Base-by-base conservation (phyloP, 2,113 vertebrate species). In the Leucopsar rothschildi region DNA sequence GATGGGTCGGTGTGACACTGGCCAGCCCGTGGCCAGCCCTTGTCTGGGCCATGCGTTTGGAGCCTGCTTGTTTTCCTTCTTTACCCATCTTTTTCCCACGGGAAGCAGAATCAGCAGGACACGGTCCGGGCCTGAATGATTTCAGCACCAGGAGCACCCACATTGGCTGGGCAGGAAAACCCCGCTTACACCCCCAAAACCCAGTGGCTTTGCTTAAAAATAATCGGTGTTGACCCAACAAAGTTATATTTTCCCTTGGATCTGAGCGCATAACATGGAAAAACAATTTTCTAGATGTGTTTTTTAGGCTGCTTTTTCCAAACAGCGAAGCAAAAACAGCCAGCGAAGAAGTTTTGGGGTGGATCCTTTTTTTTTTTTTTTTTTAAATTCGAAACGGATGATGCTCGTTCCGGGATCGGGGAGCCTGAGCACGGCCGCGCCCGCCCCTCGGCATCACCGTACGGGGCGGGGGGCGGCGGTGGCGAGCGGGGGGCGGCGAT, bases 71-170 rank as follows among this genome's bases (percentile, higher is more conserved):
- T 39, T 70, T 49, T 39, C 52, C 47, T 22, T 29, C 4, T 19
- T 56, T 40, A 33, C 6, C 11, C 57, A 29, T 28, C 45, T 49
- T 77, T 71, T 56, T 9, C 28, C 29, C 37, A 6, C 3, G 22
- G 52, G 52, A 66, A 92, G 39, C 0, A 0, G 21, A 5, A 16
- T 4, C 50, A 15, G 35, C 0, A 0, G 42, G 78, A 12, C 42
- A 8, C 9, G 0, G 25, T 22, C 40, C 70, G 5, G 35, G 8
- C 65, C 59, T 4, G 10, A 2, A 19, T 15, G 42, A 6, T 33
- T 71, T 61, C 2, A 1, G 50, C 53, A 45, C 20, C 17, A 4
- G 33, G 28, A 88, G 47, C 80, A 50, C 45, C 52, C 84, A 23
- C 63, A 19, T 0, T 16, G 33, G 14, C 31, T 5, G 24, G 55